These are phyloP conservation scores for Artemia sinica DNA, from an alignment of 2,888 invertebrate species.

Conservation along the genomic window DNA sequence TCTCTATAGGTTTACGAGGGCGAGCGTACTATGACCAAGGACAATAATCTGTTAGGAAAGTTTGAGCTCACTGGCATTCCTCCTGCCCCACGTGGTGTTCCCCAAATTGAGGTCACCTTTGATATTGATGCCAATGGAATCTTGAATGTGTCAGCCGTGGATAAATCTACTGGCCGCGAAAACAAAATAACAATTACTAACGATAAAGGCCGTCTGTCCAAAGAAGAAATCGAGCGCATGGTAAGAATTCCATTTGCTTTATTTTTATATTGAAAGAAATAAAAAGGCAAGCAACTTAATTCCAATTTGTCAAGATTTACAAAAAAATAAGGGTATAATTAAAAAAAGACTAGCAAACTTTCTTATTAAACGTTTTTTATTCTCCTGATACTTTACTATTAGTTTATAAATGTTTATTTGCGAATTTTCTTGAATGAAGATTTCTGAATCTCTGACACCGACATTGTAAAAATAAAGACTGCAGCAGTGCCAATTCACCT, in stretches of 20 bases:
- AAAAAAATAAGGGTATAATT: no score
- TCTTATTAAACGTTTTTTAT: no score
- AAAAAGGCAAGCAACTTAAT: neutral
- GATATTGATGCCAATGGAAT: conserved; percentile 64
- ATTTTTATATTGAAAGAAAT: neutral
- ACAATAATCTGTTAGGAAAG: conserved; percentile 85
- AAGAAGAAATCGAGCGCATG: conserved; percentile 46
- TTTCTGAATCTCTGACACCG: no score
- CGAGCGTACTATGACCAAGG: conserved; percentile 85
- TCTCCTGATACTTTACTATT: no score
- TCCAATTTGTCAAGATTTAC: no score
- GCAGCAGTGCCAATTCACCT: no score
- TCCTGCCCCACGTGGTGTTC: conserved; percentile 77
- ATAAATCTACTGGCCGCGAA: conserved; percentile 79
- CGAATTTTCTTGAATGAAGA: no score
- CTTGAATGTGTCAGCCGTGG: conserved; percentile 77
- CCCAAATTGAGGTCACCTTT: conserved; percentile 44
- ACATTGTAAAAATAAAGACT: no score
- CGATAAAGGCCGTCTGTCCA: conserved; percentile 43
- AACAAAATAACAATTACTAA: conserved; percentile 57
- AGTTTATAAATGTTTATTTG: no score
- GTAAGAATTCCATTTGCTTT: conserved; percentile 29
- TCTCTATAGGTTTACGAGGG: conserved; percentile 57
- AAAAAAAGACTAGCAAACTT: no score
- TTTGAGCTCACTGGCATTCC: conserved; percentile 93